phyloP scores from a whole-genome alignment of 2,113 vertebrate genomes.

The Hystrix brachyura region DNA sequence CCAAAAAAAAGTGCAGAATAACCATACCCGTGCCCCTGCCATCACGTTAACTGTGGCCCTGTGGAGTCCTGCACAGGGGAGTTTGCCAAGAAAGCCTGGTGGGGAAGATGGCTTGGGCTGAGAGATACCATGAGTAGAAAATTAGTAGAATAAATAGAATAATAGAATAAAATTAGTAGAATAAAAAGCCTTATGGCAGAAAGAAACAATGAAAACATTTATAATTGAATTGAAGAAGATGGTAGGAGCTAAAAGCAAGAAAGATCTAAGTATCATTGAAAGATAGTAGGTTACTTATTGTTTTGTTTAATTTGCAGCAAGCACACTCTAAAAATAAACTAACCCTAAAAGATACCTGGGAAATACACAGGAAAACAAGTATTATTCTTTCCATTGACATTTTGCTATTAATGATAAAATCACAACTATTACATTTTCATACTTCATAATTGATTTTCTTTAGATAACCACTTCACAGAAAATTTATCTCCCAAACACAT shows the following conservation, averaged over 20 bases:
- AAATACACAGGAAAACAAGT: not conserved
- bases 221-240: not conserved
- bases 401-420: not conserved
- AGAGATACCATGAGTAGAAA: not conserved
- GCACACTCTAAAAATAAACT: not conserved
- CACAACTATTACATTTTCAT: not conserved
- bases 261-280: not conserved
- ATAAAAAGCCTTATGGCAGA: not conserved
- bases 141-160: not conserved
- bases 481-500: not conserved
- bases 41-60: not conserved
- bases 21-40: not conserved
- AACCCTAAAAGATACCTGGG: not conserved
- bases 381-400: not conserved
- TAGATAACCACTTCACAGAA: not conserved
- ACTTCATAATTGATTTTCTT: not conserved
- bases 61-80: not conserved
- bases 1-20: not conserved
- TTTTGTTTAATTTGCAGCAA: not conserved
- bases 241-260: not conserved
- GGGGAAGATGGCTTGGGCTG: not conserved
- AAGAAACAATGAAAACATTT: not conserved
- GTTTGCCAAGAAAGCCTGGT: rapidly evolving
- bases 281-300: not conserved
- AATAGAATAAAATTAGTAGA: not conserved